Evolutionary conservation across 2,797 vertebrate genomes (phyloP), one percentile per base, ranked within the genome.

Genomic region (Sebastes dallii): DNA sequence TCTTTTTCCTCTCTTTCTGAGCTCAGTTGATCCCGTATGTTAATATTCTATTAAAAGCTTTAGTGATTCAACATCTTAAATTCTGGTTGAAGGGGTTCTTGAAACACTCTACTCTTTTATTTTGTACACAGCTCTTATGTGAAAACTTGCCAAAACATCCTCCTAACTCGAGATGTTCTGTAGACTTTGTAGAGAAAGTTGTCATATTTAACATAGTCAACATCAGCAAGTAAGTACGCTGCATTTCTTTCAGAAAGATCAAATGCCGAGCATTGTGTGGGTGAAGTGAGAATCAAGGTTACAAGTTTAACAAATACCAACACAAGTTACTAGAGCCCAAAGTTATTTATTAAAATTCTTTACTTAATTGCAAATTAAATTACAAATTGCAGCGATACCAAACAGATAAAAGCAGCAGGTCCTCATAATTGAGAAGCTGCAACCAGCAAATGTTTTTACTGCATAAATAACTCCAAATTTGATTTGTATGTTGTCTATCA

Each of bases 1-100:
- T 42, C 24, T 68, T 25, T 24, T 56, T 5, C 16, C 36, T 66
- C 50, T 59, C 25, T 72, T 25, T 64, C 56, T 52, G 50, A 46
- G 50, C 54, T 75, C 72, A 67, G 27, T 13, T 16, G 7, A 56
- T 61, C 11, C 56, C 1, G 4, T 59, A 11, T 24, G 56, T 81
- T 61, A 70, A 78, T 71, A 86, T 76, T 81, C 20, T 72, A 34
- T 77, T 82, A 59, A 74, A 77, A 82, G 50, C 30, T 52, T 80
- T 12, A n/a, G 60, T 13, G 14, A 50, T 9, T 46, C 59, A 42
- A 11, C 65, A 65, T 82, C 39, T 66, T 10, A 52, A 39, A 73
- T 81, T 67, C 67, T 79, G 32, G 36, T 75, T 84, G 65, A 86
- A 79, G 64, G 52, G 8, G 2, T 46, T 20, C 25, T 24, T 66